Percentiles rank a stretch among this genome's conserved stretches.
phyloP scores from a whole-genome alignment of 2,888 invertebrate genomes.

The Phragmatobia fuliginosa region DNA sequence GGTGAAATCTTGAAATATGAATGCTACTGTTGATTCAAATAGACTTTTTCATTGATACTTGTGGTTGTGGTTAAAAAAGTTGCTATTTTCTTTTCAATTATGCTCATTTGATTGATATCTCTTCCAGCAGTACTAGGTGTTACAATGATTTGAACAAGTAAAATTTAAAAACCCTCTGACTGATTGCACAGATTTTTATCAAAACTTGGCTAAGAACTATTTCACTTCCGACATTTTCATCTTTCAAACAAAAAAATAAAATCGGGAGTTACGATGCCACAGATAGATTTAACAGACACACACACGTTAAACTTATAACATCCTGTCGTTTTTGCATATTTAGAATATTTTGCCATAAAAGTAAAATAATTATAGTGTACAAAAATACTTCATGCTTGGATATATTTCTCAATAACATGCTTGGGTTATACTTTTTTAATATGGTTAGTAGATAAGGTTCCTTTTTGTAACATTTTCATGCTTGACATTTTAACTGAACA shows the following conservation, averaged over 20 bases:
- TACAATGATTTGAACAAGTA: constrained; percentile 61
- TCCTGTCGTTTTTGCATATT: too few species aligned
- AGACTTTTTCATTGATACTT: constrained; percentile 40
- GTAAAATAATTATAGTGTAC: constrained; percentile 19
- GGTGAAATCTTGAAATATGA: constrained; percentile 61
- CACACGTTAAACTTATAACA: too few species aligned
- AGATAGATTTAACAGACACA: too few species aligned
- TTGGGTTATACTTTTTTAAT: constrained; percentile 31
- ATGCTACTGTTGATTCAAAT: constrained; percentile 51
- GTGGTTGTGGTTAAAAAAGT: constrained; percentile 39
- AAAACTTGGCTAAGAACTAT: too few species aligned
- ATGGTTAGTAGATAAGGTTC: constrained; percentile 45
- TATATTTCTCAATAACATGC: constrained; percentile 33
- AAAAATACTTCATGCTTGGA: constrained; percentile 20
- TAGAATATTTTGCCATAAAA: constrained; percentile 16
- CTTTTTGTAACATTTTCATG: constrained; percentile 44
- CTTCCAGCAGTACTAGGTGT: constrained; percentile 14
- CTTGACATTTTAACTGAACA: constrained; percentile 55
- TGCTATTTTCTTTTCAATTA: constrained; percentile 22
- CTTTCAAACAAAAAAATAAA: too few species aligned
- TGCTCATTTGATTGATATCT: constrained; percentile 20
- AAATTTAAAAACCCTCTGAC: constrained; percentile 50
- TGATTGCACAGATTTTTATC: too few species aligned
- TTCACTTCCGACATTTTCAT: too few species aligned
- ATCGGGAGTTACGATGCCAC: too few species aligned